Conservation (phyloP, 2,797 vertebrate species). For the Pangasius macronema region DNA sequence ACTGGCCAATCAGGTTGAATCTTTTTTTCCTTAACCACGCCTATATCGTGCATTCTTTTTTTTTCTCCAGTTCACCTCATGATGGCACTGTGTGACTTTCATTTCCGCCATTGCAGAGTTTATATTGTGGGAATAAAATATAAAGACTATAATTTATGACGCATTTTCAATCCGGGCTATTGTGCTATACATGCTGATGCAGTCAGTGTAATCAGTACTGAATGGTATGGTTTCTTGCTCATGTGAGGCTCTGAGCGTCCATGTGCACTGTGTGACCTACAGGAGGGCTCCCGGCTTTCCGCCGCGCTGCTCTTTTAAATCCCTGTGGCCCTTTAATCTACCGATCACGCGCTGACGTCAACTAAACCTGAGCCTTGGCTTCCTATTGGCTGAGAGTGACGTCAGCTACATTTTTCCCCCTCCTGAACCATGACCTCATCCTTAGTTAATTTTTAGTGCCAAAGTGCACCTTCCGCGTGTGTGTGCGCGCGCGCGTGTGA, state of each 20-base stretch:
- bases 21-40: not conserved
- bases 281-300: not conserved
- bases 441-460: slow-evolving; percentile 80
- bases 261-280: not conserved
- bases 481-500: slow-evolving; percentile 4
- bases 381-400: slow-evolving; percentile 92
- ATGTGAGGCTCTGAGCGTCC: not conserved
- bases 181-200: not conserved
- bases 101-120: not conserved
- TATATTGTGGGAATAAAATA: not conserved
- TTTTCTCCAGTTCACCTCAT: not conserved
- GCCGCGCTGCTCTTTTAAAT: slow-evolving; percentile 59
- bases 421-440: slow-evolving; percentile 89
- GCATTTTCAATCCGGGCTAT: not conserved
- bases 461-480: slow-evolving; percentile 75
- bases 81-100: not conserved
- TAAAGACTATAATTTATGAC: not conserved
- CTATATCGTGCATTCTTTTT: not conserved
- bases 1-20: not conserved
- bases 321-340: slow-evolving; percentile 75
- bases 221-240: not conserved
- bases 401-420: slow-evolving; percentile 76
- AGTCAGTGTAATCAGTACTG: not conserved
- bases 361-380: slow-evolving; percentile 69
- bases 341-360: slow-evolving; percentile 83